A percentile compares a stretch with the other conserved stretches of the same genome.
phyloP scores from a whole-genome alignment of 2,113 vertebrate genomes.

The Nannospalax galili region DNA sequence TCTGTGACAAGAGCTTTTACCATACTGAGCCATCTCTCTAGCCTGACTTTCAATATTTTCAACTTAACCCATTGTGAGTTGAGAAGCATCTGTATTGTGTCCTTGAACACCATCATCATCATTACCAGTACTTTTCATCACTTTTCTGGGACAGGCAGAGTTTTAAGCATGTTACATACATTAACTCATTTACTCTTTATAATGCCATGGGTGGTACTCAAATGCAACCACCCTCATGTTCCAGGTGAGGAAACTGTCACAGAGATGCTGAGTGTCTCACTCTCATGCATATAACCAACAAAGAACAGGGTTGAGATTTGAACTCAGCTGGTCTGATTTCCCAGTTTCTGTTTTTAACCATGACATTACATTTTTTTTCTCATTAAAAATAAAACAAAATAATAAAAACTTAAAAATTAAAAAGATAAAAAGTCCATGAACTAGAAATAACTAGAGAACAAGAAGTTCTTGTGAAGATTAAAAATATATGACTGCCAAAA shows the following conservation, averaged over 20 bases:
- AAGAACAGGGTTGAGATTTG: not conserved
- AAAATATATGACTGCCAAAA: conserved; percentile 51
- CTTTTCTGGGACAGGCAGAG: not conserved
- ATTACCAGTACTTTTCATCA: not conserved
- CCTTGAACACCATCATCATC: not conserved
- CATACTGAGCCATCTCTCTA: not conserved
- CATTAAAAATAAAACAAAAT: conserved; percentile 61
- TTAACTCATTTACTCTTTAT: not conserved
- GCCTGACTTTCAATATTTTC: not conserved
- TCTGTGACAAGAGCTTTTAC: not conserved
- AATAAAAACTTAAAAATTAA: conserved; percentile 8
- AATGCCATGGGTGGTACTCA: not conserved
- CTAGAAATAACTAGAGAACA: conserved; percentile 57
- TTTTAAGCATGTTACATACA: not conserved
- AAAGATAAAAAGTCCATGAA: conserved; percentile 44
- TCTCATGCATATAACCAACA: not conserved
- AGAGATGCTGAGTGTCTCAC: not conserved
- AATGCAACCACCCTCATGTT: not conserved
- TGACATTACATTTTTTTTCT: conserved; percentile 16
- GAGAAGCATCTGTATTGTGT: not conserved
- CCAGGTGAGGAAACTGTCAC: not conserved
- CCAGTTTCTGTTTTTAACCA: conserved; percentile 45
- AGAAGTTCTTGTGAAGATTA: conserved; percentile 53
- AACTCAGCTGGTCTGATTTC: conserved; percentile 18
- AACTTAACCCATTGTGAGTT: not conserved